A percentile compares a stretch with the other conserved stretches of the same genome.
Evolutionary conservation across 2,797 vertebrate species (phyloP).

Genomic region (Alcedo atthis): DNA sequence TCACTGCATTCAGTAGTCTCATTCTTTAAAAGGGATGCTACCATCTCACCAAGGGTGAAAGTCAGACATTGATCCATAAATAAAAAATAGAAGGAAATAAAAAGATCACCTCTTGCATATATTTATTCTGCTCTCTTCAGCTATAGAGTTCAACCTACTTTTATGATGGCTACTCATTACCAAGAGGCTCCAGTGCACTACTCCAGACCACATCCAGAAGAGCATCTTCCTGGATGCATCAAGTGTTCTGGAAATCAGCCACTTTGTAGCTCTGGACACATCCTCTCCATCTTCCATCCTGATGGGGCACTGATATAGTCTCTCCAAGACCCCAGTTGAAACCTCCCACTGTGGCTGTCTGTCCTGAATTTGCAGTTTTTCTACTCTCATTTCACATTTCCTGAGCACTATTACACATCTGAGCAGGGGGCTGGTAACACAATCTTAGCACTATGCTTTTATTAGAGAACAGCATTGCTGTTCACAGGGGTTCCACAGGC

Average conservation of each 20-base stretch:
- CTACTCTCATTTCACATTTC: constrained; percentile 13
- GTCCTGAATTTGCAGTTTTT: constrained; percentile 36
- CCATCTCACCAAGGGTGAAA: background rate
- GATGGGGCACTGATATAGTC: background rate
- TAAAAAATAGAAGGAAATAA: background rate
- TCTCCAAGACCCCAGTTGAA: background rate
- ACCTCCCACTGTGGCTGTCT: background rate
- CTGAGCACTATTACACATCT: background rate
- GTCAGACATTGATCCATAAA: background rate
- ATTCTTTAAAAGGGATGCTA: background rate
- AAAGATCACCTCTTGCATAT: background rate
- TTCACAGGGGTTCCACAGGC: background rate
- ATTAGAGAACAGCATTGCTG: background rate
- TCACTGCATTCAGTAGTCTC: background rate
- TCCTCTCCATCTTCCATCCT: background rate
- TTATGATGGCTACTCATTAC: background rate
- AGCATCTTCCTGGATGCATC: background rate
- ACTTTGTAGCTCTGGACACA: background rate
- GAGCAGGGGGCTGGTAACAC: background rate
- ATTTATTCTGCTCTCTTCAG: background rate
- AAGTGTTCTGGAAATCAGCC: background rate
- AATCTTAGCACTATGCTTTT: background rate
- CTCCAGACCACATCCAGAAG: rapidly evolving
- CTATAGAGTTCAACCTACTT: background rate
- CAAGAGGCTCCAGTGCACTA: background rate